Evolutionary conservation across 2,888 invertebrate genomes (phyloP).

Genomic region (Nudaria mundana): DNA sequence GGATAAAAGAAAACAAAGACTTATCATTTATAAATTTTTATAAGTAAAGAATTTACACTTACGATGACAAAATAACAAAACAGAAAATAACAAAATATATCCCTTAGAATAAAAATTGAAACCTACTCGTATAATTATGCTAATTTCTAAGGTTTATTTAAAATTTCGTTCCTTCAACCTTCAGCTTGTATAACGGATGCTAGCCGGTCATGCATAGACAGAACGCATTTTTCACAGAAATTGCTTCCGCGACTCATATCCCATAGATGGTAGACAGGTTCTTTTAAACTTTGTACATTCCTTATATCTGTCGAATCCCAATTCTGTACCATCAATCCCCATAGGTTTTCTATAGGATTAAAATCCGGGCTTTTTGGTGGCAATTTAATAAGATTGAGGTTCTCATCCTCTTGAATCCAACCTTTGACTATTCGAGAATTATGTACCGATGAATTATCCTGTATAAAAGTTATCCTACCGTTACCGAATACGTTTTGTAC

Average conservation of each 20-base stretch:
- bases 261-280: background rate
- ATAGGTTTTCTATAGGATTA: too few relatives aligned
- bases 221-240: too few relatives aligned
- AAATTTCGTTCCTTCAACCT: background rate
- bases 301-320: slow-evolving; percentile 2
- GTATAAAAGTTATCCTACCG: background rate
- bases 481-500: background rate
- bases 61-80: too few relatives aligned
- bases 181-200: background rate
- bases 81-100: too few relatives aligned
- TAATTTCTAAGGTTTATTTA: background rate
- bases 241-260: background rate
- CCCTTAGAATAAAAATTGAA: too few relatives aligned
- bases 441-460: background rate
- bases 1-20: too few relatives aligned
- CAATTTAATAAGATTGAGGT: background rate
- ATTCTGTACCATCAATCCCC: slow-evolving; percentile 7
- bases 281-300: too few relatives aligned
- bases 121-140: too few relatives aligned
- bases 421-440: background rate
- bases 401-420: background rate
- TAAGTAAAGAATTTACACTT: too few relatives aligned
- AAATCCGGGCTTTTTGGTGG: slow-evolving; percentile 6
- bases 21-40: too few relatives aligned
- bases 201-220: background rate